These are phyloP conservation scores for Apodemia arnacis DNA, from an alignment of 2,888 invertebrate genomes.

Conservation along the genomic window DNA sequence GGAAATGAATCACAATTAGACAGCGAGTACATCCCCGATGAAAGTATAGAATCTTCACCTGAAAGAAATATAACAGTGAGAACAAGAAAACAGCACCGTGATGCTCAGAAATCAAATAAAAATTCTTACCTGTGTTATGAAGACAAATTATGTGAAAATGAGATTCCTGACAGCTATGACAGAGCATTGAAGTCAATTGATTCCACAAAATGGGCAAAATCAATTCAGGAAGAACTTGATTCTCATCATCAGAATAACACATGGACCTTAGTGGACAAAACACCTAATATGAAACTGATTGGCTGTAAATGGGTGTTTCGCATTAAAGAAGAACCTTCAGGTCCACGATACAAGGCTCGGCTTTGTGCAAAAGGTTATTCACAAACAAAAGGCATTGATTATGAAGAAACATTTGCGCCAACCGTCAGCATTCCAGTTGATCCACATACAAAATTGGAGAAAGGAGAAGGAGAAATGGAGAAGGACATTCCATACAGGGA, in stretches of 20 bases:
- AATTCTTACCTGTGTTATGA: background rate
- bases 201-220: background rate
- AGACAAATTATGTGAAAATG: background rate
- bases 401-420: background rate
- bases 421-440: background rate
- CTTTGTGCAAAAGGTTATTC: background rate
- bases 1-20: background rate
- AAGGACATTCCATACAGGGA: background rate
- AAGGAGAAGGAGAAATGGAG: background rate
- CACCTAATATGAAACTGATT: background rate
- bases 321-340: background rate
- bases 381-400: background rate
- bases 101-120: background rate
- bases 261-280: background rate
- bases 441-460: background rate
- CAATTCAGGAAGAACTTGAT: constrained; percentile 2
- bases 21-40: background rate
- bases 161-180: background rate
- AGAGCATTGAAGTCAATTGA: background rate
- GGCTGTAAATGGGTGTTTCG: background rate
- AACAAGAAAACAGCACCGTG: background rate
- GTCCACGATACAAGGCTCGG: background rate
- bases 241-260: background rate
- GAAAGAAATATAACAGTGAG: constrained; percentile 2
- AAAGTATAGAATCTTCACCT: background rate